A percentile compares a stretch with the other conserved stretches of the same genome.
These are phyloP conservation scores for Agrochola circellaris DNA, from an alignment of 2,888 invertebrate species.

Conservation along the genomic window DNA sequence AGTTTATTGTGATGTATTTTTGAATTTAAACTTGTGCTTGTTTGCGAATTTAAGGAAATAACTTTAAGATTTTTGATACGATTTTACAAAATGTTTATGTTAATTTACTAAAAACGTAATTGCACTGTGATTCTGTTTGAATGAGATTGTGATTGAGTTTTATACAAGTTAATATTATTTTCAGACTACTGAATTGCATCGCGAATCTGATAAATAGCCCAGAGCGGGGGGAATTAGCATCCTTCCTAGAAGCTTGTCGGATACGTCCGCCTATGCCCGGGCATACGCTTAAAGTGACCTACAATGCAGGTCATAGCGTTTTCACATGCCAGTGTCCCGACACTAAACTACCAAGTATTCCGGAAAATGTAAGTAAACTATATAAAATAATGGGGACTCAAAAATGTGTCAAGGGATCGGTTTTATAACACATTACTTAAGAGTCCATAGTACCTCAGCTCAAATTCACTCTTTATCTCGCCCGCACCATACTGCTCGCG, in stretches of 20 bases:
- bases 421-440: background rate
- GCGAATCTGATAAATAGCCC: conserved; percentile 93
- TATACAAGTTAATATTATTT: conserved; percentile 60
- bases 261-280: conserved; percentile 85
- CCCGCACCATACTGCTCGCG: too few relatives aligned
- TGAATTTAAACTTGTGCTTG: background rate
- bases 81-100: background rate
- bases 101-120: background rate
- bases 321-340: conserved; percentile 94
- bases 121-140: background rate
- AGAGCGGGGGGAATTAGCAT: conserved; percentile 80
- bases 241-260: conserved; percentile 84
- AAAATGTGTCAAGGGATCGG: background rate
- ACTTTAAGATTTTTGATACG: background rate
- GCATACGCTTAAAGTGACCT: conserved; percentile 83
- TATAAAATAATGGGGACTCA: background rate
- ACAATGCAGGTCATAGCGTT: conserved; percentile 84
- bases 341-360: conserved; percentile 97
- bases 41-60: conserved; percentile 3
- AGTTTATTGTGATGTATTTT: background rate
- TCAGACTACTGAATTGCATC: conserved; percentile 95
- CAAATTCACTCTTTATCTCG: too few relatives aligned
- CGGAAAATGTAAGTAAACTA: conserved; percentile 95
- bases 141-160: background rate
- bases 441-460: too few relatives aligned